These are phyloP conservation scores for Dioctria rufipes DNA, from an alignment of 2,888 invertebrate species.

Conservation along the genomic window DNA sequence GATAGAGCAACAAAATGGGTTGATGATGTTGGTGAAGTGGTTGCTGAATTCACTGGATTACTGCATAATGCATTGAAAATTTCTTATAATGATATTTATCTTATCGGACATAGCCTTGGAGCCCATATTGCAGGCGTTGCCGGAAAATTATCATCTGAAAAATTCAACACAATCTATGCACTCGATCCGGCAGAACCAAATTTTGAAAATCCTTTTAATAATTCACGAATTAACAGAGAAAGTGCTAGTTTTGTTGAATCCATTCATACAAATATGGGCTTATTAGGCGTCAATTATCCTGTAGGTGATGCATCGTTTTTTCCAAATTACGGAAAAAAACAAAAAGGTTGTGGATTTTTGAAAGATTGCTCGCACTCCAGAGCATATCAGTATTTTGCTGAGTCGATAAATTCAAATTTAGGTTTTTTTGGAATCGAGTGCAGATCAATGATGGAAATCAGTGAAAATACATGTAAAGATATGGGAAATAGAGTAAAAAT, in stretches of 20 bases:
- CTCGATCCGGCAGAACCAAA: slow-evolving; percentile 41
- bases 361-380: slow-evolving; percentile 68
- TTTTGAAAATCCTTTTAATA: background rate
- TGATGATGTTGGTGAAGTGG: background rate
- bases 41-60: slow-evolving; percentile 9
- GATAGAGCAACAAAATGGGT: background rate
- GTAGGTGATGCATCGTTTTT: slow-evolving; percentile 71
- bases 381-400: slow-evolving; percentile 62
- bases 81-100: slow-evolving; percentile 10
- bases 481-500: slow-evolving; percentile 61
- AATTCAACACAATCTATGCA: slow-evolving; percentile 38
- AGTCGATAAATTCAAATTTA: slow-evolving; percentile 53
- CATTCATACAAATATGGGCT: slow-evolving; percentile 35
- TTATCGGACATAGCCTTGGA: slow-evolving; percentile 39
- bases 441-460: slow-evolving; percentile 7
- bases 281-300: slow-evolving; percentile 58
- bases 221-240: background rate
- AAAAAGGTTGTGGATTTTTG: slow-evolving; percentile 67
- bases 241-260: slow-evolving; percentile 45
- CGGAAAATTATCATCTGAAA: background rate
- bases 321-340: slow-evolving; percentile 69
- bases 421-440: slow-evolving; percentile 54
- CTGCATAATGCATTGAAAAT: background rate
- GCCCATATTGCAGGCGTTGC: slow-evolving; percentile 35
- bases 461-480: slow-evolving; percentile 12